Evolutionary conservation across 2,797 vertebrate genomes (phyloP), one percentile per base, ranked within the genome.

Genomic region (Arctocebus calabarensis): DNA sequence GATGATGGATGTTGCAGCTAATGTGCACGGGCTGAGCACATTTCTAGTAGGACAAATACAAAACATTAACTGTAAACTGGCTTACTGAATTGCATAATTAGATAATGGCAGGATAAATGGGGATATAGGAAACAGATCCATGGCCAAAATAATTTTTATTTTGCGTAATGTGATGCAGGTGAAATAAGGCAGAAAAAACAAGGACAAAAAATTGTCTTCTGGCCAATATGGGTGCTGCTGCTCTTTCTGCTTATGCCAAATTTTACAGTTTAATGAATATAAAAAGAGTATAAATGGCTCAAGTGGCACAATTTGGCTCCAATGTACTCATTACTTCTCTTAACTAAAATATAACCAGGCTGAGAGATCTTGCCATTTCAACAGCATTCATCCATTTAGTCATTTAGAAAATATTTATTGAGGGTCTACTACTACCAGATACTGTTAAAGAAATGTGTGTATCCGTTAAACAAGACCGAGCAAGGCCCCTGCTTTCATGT

Each of bases 121-220:
- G 16, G 70, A 81, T 75, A 23, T 45, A 64, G 79, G 12, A 94
- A 93, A 90, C 34, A 91, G 64, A 94, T 79, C 9, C 61, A 91
- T 23, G 37, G 27, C 11, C 22, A 74, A 34, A 92, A 79, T 81
- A 64, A 88, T 82, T 84, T 92, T 86, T 78, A 77, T 70, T 92
- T 84, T 92, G 27, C 45, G 6, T 57, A 83, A 85, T 85, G 45
- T 62, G 19, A 66, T 77, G 32, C 40, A 90, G 73, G 62, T 96
- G 45, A 96, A 94, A 94, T 83, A 88, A 93, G 5, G 32, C 37
- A 91, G 43, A 66, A 87, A 87, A 89, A 88, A 66, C 10, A 89
- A 57, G 61, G 73, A 78, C 9, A 89, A 68, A 91, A 91, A 96
- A 22, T 7, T 32, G 2, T 40, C n/a, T 89, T 45, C 43, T 87